These are phyloP conservation scores for Hetaerina titia DNA, from an alignment of 2,888 invertebrate species.

Conservation along the genomic window DNA sequence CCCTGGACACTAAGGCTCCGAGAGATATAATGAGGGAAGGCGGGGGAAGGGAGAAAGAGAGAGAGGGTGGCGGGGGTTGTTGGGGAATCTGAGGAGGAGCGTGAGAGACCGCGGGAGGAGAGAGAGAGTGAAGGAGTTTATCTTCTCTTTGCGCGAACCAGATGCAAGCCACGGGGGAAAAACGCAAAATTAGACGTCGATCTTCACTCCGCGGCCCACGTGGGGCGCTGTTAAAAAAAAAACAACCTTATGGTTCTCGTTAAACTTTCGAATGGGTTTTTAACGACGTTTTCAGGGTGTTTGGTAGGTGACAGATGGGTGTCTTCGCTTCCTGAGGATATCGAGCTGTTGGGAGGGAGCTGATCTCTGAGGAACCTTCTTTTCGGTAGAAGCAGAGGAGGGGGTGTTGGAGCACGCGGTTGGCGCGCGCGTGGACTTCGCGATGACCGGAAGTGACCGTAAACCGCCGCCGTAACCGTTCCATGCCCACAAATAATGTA, in stretches of 20 bases:
- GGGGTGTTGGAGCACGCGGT: no score
- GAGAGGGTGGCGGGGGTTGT: neutral
- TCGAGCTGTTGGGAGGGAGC: conserved; percentile 15
- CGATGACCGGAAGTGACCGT: conserved; percentile 16
- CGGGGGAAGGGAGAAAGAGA: neutral
- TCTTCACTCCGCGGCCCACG: conserved; percentile 41
- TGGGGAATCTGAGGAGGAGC: neutral
- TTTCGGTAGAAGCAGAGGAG: no score
- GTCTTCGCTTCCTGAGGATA: conserved; percentile 22
- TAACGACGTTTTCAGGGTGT: conserved; percentile 51
- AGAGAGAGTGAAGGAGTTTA: neutral
- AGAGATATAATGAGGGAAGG: neutral
- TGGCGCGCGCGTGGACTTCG: neutral
- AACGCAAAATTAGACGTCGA: conserved; percentile 52
- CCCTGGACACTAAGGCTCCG: no score
- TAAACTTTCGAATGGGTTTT: conserved; percentile 46
- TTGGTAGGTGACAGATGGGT: conserved; percentile 55
- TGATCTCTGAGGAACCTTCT: neutral
- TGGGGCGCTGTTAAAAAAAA: conserved; percentile 43
- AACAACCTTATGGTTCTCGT: conserved; percentile 37
- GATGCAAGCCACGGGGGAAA: conserved; percentile 43
- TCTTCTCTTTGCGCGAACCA: neutral
- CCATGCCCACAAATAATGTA: neutral
- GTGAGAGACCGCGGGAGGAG: neutral
- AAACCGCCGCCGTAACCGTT: neutral